phyloP scores from a whole-genome alignment of 2,888 invertebrate species.

The Ochropleura leucogaster region DNA sequence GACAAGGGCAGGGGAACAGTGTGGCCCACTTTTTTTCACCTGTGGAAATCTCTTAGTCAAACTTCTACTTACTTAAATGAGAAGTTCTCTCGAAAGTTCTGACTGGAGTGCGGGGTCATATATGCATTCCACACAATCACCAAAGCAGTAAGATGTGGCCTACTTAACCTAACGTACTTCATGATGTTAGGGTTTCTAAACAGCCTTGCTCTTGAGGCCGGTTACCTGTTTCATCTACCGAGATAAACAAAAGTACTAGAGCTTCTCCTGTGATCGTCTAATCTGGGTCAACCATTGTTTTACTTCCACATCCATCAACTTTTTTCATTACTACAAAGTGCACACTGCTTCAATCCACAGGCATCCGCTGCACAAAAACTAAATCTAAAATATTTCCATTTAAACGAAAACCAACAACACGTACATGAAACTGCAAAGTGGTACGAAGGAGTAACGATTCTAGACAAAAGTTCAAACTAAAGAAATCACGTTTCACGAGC shows the following conservation, averaged over 20 bases:
- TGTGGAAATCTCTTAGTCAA: too few relatives aligned
- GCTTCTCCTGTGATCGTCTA: slow-evolving; percentile 7
- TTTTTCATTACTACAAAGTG: slow-evolving; percentile 50
- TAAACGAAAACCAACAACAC: slow-evolving; percentile 55
- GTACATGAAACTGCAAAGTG: slow-evolving; percentile 67
- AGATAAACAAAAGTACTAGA: slow-evolving; percentile 10
- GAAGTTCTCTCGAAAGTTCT: too few relatives aligned
- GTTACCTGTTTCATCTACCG: background rate
- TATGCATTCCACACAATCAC: too few relatives aligned
- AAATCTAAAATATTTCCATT: slow-evolving; percentile 55
- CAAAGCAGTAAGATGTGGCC: too few relatives aligned
- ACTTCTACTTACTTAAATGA: too few relatives aligned
- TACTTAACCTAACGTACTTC: too few relatives aligned
- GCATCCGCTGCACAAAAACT: slow-evolving; percentile 35
- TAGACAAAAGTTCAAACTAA: slow-evolving; percentile 69
- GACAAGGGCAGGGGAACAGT: background rate
- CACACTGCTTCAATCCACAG: slow-evolving; percentile 26
- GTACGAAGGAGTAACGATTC: slow-evolving; percentile 60
- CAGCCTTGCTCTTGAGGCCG: too few relatives aligned
- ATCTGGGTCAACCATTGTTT: slow-evolving; percentile 44
- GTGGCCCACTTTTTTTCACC: too few relatives aligned
- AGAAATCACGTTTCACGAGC: slow-evolving; percentile 69
- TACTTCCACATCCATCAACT: slow-evolving; percentile 43
- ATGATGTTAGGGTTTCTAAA: too few relatives aligned
- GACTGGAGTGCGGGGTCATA: too few relatives aligned